Base-by-base conservation (phyloP, 2,888 invertebrate genomes). In the Epinotia brunnichana region DNA sequence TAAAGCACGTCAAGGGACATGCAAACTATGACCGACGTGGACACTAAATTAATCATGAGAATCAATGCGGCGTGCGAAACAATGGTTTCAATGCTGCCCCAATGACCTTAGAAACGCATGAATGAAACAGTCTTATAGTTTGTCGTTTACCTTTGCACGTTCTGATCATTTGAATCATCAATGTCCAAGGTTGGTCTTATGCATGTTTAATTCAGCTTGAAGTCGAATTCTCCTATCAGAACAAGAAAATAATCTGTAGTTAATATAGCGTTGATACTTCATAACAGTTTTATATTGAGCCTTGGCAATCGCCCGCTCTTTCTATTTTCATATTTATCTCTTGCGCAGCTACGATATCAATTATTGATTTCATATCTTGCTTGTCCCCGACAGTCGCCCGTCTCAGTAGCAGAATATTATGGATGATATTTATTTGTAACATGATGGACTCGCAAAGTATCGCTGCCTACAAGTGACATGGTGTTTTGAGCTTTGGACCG, bases 11-110 rank as follows among this genome's bases (percentile, higher is more conserved):
- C 62, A 75, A 62, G 67, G 53, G 77, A 81, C 79, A 77, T 77
- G 78, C 75, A 76, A 76, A 73, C 76, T 78, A 81, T 76, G 75
- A 77, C 69, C 76, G 60, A 75, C 76, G 74, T 76, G 77, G 75
- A 71, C 69, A 74, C 63, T 57, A 66, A 73, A 70, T 77, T 74
- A 78, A 75, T 74, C 74, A 76, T 75, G 76, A 70, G 76, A 77
- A 76, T 74, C 70, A 67, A 72, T 62, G 67, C 44, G 63, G 44
- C 70, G 66, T 62, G 74, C 73, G 57, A 76, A 75, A 77, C 77
- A 78, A 77, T 79, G 73, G 56, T 63, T 73, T 71, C 73, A 74
- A 53, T 68, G 73, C 70, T 72, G 67, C 60, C 73, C 71, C 71
- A 53, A 24, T 72, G 72, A 73, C 73, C 73, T 73, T 63, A 73